These are phyloP conservation scores for Ditylenchus weischeri DNA, from an alignment of 2,888 invertebrate species.

Conservation along the genomic window DNA sequence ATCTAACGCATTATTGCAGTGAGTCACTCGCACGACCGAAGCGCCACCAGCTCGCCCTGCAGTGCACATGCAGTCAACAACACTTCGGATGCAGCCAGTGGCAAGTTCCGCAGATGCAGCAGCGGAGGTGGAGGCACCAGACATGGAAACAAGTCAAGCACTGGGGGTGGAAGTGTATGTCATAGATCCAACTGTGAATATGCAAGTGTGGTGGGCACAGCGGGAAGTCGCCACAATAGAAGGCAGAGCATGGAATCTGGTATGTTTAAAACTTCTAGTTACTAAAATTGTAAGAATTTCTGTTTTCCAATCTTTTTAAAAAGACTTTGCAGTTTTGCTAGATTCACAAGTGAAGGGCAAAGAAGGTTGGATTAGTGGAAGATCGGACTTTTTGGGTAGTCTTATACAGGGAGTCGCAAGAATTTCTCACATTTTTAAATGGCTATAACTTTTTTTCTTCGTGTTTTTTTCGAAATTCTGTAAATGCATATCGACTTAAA, in stretches of 20 bases:
- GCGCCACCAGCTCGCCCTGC: conserved; percentile 13
- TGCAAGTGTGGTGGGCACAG: not conserved
- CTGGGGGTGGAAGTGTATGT: conserved; percentile 3
- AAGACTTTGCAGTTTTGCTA: no score
- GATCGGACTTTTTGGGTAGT: no score
- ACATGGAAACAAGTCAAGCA: not conserved
- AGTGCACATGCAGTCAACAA: not conserved
- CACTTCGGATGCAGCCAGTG: not conserved
- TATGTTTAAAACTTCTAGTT: not conserved
- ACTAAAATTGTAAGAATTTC: no score
- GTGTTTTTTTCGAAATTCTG: no score
- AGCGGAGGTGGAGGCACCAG: not conserved
- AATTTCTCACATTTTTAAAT: no score
- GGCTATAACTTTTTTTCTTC: no score
- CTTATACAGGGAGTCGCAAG: no score
- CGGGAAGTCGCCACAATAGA: conserved; percentile 15
- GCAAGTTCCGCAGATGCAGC: not conserved
- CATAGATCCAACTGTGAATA: not conserved
- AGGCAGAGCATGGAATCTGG: conserved; percentile 25
- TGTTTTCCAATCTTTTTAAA: no score
- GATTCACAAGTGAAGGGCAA: no score
- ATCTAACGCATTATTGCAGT: not conserved
- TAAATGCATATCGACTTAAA: no score
- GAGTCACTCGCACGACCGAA: conserved; percentile 13
- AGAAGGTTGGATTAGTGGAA: no score